Evolutionary conservation across 2,113 vertebrate genomes (phyloP).

Genomic region (Plecturocebus donacophilus): DNA sequence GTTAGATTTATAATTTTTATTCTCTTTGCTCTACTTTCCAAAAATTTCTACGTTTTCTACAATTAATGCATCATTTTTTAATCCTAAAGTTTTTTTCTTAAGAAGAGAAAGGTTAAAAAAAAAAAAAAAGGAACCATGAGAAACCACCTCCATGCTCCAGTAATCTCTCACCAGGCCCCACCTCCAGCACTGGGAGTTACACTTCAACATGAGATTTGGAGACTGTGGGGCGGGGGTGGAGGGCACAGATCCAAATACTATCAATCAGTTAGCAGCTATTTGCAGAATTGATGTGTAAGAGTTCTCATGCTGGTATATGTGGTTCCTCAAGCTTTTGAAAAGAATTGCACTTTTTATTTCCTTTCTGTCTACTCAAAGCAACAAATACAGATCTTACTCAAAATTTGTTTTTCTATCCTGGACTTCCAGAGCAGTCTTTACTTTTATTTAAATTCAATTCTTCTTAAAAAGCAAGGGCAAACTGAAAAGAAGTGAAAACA

Average conservation of each 20-base stretch:
- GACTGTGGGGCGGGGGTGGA: too few relatives aligned
- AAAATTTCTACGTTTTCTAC: conserved; percentile 31
- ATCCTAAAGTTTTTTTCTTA: not conserved
- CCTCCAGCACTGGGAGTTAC: too few relatives aligned
- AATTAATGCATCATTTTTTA: conserved; percentile 30
- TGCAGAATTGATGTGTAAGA: not conserved
- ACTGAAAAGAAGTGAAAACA: not conserved
- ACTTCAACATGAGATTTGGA: too few relatives aligned
- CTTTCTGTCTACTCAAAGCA: not conserved
- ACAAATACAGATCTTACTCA: not conserved
- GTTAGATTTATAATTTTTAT: conserved; percentile 14
- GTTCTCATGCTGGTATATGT: not conserved
- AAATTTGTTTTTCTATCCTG: not conserved
- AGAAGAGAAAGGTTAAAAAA: not conserved
- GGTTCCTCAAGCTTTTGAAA: not conserved
- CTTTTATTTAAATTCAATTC: not conserved
- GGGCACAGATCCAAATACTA: too few relatives aligned
- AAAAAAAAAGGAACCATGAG: not conserved
- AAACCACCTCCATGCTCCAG: too few relatives aligned
- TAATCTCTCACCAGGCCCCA: too few relatives aligned
- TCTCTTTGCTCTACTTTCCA: conserved; percentile 3
- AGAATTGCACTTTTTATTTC: not conserved
- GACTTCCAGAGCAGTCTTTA: not conserved
- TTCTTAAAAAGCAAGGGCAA: not conserved
- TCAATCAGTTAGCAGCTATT: not conserved